Evolutionary conservation across 1,140 invertebrate species (phyloP), one percentile per base, ranked within the genome.

Genomic region (Ips nitidus): DNA sequence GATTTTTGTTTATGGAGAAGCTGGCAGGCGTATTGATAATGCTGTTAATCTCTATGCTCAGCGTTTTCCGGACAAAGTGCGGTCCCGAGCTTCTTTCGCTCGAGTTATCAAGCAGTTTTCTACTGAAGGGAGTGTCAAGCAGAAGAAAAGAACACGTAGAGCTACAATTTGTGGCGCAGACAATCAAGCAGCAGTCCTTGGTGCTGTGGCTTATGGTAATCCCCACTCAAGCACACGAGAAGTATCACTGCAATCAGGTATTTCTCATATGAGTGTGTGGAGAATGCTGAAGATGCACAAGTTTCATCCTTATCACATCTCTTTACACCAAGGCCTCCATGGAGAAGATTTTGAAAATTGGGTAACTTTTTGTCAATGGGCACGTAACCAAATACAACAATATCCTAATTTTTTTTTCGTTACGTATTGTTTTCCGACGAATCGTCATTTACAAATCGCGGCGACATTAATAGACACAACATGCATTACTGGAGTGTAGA

Each of bases 391-490:
- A 40, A 39, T 50, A 5, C n/a, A n/a, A n/a, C 61, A 66, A 71
- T n/a, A 66, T 60, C 68, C 68, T 39, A 39, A 40, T 70, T 71
- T 75, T 70, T 75, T 70, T 22, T 63, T 39, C 7, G 43, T 43
- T 66, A 45, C 72, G 73, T 75, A 67, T 53, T 73, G 50, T 76
- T 69, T 64, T 56, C 71, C 1, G 43, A 71, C 65, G 74, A 78
- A 70, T 62, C 68, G 7, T 73, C 72, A 41, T 77, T 77, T 66
- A 76, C 65, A 41, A 78, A 73, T 55, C 69, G 73, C 59, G 75
- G 76, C 0, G 60, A 69, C 40, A 68, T 79, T 55, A 77, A 77
- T 70, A 38, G 72, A 8, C 71, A 80, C 59, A 80, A 79, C 62
- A 66, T 71, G 52, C 75, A 75, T 58, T 73, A 71, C 39, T 79